These are phyloP conservation scores for Synanthedon myopaeformis DNA, from an alignment of 2,888 invertebrate genomes.

Conservation along the genomic window DNA sequence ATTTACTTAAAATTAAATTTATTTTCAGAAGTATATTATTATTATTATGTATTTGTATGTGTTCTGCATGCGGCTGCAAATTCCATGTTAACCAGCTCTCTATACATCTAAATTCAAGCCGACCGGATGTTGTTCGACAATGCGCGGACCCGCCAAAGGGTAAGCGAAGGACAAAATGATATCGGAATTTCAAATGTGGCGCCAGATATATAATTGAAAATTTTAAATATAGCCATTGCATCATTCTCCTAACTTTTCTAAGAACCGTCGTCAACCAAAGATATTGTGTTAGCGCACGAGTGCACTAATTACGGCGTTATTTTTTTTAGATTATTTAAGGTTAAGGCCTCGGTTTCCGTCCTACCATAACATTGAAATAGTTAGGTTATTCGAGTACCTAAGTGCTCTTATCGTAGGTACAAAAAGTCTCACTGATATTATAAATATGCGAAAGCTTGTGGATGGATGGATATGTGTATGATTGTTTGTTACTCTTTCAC, in stretches of 20 bases:
- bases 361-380: not conserved
- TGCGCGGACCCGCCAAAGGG: conserved; percentile 31
- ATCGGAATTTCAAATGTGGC: conserved; percentile 36
- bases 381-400: not conserved
- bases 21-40: no score
- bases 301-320: not conserved
- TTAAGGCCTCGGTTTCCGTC: not conserved
- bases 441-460: no score
- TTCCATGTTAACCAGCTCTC: not conserved
- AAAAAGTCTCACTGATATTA: no score
- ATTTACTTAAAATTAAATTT: no score
- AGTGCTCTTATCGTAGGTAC: no score
- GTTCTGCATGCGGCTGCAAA: not conserved
- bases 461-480: no score
- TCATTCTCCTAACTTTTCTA: not conserved
- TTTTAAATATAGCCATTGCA: not conserved
- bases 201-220: conserved; percentile 17
- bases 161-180: conserved; percentile 48
- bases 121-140: conserved; percentile 48
- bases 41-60: no score
- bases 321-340: not conserved
- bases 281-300: not conserved
- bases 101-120: conserved; percentile 8
- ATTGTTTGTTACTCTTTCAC: no score
- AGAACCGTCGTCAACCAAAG: not conserved